Base-by-base conservation (phyloP, 2,797 vertebrate species). In the Salarias fasciatus region DNA sequence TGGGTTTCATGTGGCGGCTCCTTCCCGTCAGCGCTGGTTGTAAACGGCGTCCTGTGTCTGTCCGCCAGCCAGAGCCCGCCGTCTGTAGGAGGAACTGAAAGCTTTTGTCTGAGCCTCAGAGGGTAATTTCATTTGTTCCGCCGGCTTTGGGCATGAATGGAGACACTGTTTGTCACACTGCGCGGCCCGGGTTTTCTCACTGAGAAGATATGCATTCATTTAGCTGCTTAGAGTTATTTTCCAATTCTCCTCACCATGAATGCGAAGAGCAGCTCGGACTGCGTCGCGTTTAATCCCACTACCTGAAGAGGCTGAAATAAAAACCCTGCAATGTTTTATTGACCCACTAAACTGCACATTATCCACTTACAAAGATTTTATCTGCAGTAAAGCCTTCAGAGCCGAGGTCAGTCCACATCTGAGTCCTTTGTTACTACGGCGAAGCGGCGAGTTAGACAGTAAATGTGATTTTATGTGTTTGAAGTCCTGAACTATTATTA, bases 111-210 rank as follows among this genome's bases (percentile, higher is more conserved):
- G 30, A 70, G 52, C 31, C 52, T 74, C 5, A 46, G 80, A 75
- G 72, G 65, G 74, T 72, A 54, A 83, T 83, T 75, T 28, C 66
- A 85, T 86, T 89, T 82, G 75, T 88, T 85, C 84, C 86, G 79
- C 72, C 31, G 63, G 62, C 72, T 79, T 53, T 63, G 40, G 41
- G 63, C 75, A 87, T 89, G 73, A 89, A 89, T 86, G 24, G 76
- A 75, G 63, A 72, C 77, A 66, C 59, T 89, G 84, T 89, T 69
- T 61, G 50, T 73, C 44, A 63, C 54, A 51, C 51, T 68, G 36
- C 49, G 67, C 80, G 64, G 42, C 24, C 8, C 0, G n/a, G 18
- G 28, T 53, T 52, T 74, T 75, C 69, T 88, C 83, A 85, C 70
- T 68, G 41, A 77, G 79, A 76, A 86, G 75, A 78, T 84, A 81